Evolutionary conservation across 2,888 invertebrate species (phyloP), one percentile per base, ranked within the genome.

Genomic region (Papilio gigon): DNA sequence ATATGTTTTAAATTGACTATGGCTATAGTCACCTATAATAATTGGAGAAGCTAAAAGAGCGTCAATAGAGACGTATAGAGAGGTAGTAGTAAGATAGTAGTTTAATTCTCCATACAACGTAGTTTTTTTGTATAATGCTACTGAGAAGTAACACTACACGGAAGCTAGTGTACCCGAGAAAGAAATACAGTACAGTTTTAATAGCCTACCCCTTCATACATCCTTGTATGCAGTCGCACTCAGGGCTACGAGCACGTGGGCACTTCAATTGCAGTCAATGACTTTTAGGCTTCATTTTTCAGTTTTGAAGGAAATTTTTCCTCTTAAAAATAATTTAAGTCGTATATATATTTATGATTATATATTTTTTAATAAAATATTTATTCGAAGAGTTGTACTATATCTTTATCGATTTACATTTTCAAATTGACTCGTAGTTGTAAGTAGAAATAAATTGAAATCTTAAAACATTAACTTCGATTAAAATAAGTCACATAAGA

Each of bases 181-280:
- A 25, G 50, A 50, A 50, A 50, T 27, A 9, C n/a, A 27, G 50
- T 25, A 25, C 27, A n/a, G 6, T 50, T 27, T 50, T 27, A 50
- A 50, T 14, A 50, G 50, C 50, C 14, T 25, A 50, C 25, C 47
- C 47, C 22, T 27, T 50, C 50, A 27, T 50, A 50, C 50, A 22
- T 25, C 5, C 25, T 50, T 50, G n/a, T 50, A 50, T 22, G 22
- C 11, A 25, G 25, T 50, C 27, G 27, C 50, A 27, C 5, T 1
- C 14, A 50, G 27, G 50, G 50, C 50, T 25, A 25, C 14, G 8
- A 50, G 22, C 20, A 22, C 22, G 22, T 11, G 22, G 50, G 50
- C 20, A 20, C 50, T 44, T 20, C 9, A 22, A 44, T 22, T 44
- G 17, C 5, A 22, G 27, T 50, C 50, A 27, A 27, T 50, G 27